These are phyloP conservation scores for Argyresthia albistria DNA, from an alignment of 2,888 invertebrate genomes.

Conservation along the genomic window DNA sequence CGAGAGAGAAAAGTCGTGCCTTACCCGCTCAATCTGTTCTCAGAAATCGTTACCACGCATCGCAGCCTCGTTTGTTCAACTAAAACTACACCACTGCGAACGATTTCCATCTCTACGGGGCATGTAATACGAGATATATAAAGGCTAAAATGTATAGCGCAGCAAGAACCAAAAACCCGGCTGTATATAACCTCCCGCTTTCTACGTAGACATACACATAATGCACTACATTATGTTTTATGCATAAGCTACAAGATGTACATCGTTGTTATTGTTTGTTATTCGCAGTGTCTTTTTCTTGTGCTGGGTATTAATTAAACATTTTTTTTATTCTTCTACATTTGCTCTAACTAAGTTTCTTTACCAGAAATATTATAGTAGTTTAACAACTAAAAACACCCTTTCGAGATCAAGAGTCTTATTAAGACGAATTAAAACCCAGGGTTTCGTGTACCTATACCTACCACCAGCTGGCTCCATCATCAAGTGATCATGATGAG, in stretches of 20 bases:
- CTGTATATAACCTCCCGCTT: conserved; percentile 33
- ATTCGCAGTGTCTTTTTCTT: neutral
- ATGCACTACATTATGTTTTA: conserved; percentile 1
- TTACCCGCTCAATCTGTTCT: conserved; percentile 32
- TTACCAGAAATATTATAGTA: too few species aligned
- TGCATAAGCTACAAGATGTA: conserved; percentile 1
- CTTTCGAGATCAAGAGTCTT: too few species aligned
- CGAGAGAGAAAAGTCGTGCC: conserved; percentile 21
- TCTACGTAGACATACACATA: neutral
- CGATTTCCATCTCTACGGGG: neutral
- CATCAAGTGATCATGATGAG: too few species aligned
- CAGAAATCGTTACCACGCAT: conserved; percentile 38
- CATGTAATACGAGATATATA: neutral
- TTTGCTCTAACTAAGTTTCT: too few species aligned
- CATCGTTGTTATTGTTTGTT: neutral
- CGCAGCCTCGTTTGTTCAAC: neutral
- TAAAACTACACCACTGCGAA: neutral
- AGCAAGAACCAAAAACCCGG: neutral
- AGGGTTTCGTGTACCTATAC: too few species aligned
- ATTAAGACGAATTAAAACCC: too few species aligned
- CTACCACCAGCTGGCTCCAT: too few species aligned
- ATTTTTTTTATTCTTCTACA: too few species aligned
- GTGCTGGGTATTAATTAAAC: neutral
- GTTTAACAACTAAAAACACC: too few species aligned
- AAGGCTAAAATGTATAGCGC: too few species aligned